Conservation (phyloP, 2,888 invertebrate genomes). For the Strigamia transsilvanica region DNA sequence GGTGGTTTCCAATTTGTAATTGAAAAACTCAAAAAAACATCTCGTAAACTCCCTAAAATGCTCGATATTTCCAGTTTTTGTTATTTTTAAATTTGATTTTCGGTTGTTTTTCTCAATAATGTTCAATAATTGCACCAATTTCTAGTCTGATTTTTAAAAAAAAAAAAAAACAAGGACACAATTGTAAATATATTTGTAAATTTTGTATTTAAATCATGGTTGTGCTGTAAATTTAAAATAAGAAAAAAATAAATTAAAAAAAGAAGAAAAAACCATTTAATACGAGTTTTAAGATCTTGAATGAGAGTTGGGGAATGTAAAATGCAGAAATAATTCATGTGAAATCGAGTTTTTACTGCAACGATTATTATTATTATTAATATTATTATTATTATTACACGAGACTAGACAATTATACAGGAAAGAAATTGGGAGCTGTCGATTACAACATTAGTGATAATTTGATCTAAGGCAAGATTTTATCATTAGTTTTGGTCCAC, state of each 20-base stretch:
- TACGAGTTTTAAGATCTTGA: background rate
- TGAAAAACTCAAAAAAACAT: background rate
- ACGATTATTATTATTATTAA: conserved; percentile 7
- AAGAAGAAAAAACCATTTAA: too few species aligned
- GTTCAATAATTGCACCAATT: conserved; percentile 33
- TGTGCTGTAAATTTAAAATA: conserved; percentile 30
- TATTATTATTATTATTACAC: too few species aligned
- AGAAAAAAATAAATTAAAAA: background rate
- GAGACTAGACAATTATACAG: conserved; percentile 41
- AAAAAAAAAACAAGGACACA: conserved; percentile 15
- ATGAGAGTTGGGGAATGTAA: background rate
- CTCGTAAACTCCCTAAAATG: background rate
- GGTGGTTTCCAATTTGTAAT: background rate
- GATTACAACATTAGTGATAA: conserved; percentile 34
- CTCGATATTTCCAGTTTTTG: conserved; percentile 7
- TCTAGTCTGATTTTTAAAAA: background rate
- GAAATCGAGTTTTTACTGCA: conserved; percentile 44
- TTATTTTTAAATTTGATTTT: background rate
- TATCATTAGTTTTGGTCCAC: conserved; percentile 45
- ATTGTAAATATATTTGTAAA: conserved; percentile 47
- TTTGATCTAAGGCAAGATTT: conserved; percentile 43
- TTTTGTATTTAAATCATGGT: conserved; percentile 48
- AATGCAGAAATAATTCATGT: background rate
- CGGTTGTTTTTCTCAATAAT: background rate
- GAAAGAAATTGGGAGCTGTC: conserved; percentile 24